A percentile compares a stretch with the other conserved stretches of the same genome.
These are phyloP conservation scores for Minunthozetes semirufus DNA, from an alignment of 2,888 invertebrate genomes.

Conservation along the genomic window DNA sequence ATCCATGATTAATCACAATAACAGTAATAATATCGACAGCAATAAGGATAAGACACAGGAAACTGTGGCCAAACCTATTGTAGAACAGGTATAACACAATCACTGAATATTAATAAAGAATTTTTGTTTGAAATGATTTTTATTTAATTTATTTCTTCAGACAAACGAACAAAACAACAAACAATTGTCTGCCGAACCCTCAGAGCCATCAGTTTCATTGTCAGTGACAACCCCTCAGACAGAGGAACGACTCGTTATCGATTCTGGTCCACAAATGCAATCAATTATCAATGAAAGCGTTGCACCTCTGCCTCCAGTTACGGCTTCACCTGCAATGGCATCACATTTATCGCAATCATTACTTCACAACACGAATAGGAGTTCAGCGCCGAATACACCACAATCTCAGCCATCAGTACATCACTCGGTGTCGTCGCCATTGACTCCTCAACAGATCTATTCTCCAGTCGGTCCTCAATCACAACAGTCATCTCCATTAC, in stretches of 20 bases:
- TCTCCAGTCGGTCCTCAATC: constrained; percentile 10
- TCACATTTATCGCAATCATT: background rate
- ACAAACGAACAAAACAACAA: constrained; percentile 4
- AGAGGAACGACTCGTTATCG: no score
- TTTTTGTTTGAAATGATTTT: background rate
- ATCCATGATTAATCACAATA: background rate
- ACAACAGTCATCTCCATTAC: background rate
- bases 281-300: no score
- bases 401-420: constrained; percentile 15
- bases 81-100: constrained; percentile 15
- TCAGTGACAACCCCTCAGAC: background rate
- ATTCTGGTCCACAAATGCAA: background rate
- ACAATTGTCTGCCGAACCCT: background rate
- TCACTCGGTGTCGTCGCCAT: constrained; percentile 13
- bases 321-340: background rate
- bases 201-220: background rate
- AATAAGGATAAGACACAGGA: constrained; percentile 17
- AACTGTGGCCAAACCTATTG: background rate
- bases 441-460: constrained; percentile 18
- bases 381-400: constrained; percentile 10
- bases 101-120: background rate
- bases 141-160: background rate
- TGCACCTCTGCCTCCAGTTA: no score
- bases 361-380: background rate
- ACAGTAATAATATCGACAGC: constrained; percentile 11